Evolutionary conservation across 2,113 vertebrate species (phyloP), one percentile per base, ranked within the genome.

Genomic region (Suricata suricatta): DNA sequence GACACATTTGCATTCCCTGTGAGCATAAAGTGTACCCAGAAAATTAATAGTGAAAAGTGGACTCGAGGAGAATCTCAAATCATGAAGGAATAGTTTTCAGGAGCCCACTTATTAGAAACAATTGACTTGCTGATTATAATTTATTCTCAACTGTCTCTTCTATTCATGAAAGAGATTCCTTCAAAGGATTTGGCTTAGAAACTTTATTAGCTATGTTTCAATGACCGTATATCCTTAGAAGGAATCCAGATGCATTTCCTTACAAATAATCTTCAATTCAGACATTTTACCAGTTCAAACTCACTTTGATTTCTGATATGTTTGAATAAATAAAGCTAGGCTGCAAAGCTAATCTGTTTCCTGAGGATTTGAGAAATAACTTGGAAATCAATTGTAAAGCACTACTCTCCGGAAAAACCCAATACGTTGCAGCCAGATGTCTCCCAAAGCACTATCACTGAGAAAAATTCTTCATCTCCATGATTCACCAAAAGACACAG

Each of bases 211-310:
- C 66, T 76, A 76, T 63, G 76, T 96, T 95, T 96, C 95, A 95
- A n/a, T 88, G 96, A 96, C 57, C 3, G 2, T 81, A 68, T 86
- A 72, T 77, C 92, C 88, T 96, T 94, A 97, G 96, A 97, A 96
- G 94, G 96, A 94, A 97, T 96, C 95, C 97, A 98, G 98, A 97
- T 96, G 90, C 92, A 95, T 95, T 97, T 98, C 95, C 97, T 95
- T 96, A 94, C 93, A 98, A 97, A 96, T 95, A 97, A 57, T 90
- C 83, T 97, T 92, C 81, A 54, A 85, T 68, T 96, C 95, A 96
- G 97, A 96, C n/a, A 90, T 95, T 97, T 98, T 96, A 91, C 95
- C 92, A 90, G 88, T 88, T 97, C 81, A 95, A 97, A 86, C 76
- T 92, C 95, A 93, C 96, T 97, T 97, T 97, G 97, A 98, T 97